phyloP scores from a whole-genome alignment of 35 echinoderm and acorn worm genomes.

The Lytechinus pictus region DNA sequence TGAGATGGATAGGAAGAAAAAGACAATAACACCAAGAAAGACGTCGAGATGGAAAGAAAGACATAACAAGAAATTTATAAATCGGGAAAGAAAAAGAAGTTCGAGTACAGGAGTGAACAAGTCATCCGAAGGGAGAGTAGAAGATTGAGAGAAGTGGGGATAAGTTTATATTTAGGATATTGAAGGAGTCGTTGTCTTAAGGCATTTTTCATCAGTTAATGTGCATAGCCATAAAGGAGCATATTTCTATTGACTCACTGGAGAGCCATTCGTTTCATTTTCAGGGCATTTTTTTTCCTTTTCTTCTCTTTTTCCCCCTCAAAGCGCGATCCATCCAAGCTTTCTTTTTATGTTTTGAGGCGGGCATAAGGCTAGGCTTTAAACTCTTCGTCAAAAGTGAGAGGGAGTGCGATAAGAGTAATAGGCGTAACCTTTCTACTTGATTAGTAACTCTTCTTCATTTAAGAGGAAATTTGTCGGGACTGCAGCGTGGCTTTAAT shows the following conservation, averaged over 20 bases:
- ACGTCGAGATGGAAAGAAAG: neutral
- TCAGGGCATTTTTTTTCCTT: neutral
- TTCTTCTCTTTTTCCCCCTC: neutral
- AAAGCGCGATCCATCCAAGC: neutral
- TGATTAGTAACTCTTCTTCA: conserved; percentile 27
- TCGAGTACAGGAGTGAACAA: neutral
- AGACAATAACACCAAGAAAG: neutral
- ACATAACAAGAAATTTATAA: neutral
- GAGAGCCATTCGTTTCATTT: conserved; percentile 45
- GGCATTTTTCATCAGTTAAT: conserved; percentile 56
- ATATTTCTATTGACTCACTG: conserved; percentile 49
- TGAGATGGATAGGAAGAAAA: neutral
- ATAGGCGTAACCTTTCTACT: conserved; percentile 28
- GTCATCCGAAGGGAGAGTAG: neutral
- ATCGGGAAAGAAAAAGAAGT: neutral
- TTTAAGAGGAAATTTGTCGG: neutral
- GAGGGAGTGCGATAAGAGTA: conserved; percentile 6
- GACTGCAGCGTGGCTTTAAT: neutral
- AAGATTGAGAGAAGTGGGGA: neutral
- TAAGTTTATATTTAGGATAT: conserved; percentile 39
- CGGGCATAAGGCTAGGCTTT: neutral
- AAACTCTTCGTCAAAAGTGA: neutral
- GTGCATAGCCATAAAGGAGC: conserved; percentile 42
- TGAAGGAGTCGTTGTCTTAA: conserved; percentile 22
- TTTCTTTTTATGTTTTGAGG: conserved; percentile 6